phyloP scores from a whole-genome alignment of 2,797 vertebrate genomes.

The Sebastes oblongus region DNA sequence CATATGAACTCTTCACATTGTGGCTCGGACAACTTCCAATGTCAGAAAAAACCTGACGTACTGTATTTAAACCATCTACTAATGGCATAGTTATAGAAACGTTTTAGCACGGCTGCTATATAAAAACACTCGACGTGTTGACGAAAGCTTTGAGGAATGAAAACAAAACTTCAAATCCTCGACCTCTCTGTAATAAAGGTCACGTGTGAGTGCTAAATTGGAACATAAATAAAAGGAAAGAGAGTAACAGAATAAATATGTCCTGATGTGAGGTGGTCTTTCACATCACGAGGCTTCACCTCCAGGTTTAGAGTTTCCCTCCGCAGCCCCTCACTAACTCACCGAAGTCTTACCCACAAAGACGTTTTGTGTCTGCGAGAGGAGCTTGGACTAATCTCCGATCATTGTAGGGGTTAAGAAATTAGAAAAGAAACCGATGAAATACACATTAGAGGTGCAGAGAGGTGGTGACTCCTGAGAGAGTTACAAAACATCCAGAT shows the following conservation, averaged over 20 bases:
- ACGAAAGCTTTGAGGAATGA: neutral
- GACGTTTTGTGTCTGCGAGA: conserved; percentile 10
- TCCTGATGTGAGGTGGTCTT: neutral
- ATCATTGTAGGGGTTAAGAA: neutral
- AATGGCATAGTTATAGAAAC: conserved; percentile 14
- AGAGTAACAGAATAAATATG: conserved; percentile 41
- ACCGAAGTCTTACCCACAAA: conserved; percentile 36
- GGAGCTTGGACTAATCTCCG: neutral
- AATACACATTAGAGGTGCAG: neutral
- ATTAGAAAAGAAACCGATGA: neutral
- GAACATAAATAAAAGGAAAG: conserved; percentile 42
- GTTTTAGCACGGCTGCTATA: neutral
- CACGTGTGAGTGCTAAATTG: neutral
- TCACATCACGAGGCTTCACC: conserved; percentile 39
- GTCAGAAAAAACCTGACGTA: conserved; percentile 57
- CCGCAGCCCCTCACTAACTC: neutral
- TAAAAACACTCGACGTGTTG: neutral
- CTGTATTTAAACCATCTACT: conserved; percentile 33
- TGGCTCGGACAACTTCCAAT: conserved; percentile 1
- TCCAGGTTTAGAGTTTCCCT: conserved; percentile 38
- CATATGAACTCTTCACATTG: conserved; percentile 2
- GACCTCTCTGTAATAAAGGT: neutral
- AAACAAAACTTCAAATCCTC: neutral
- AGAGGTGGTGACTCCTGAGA: neutral
- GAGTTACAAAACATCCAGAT: neutral